These are phyloP conservation scores for Chloropsis hardwickii DNA, from an alignment of 2,113 vertebrate species.

Conservation along the genomic window DNA sequence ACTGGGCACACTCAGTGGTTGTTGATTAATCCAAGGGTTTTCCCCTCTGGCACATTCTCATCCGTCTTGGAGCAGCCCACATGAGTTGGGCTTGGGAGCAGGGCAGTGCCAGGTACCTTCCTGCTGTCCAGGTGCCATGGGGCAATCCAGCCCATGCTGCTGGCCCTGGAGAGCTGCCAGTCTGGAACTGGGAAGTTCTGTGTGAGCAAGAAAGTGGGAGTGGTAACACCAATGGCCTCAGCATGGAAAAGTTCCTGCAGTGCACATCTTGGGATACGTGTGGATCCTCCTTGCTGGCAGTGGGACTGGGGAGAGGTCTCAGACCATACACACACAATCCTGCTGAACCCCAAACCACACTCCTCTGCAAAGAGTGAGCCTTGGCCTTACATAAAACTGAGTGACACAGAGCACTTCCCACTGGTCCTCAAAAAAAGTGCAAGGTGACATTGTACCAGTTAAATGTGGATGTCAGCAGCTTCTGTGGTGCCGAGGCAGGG, in stretches of 20 bases:
- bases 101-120: background rate
- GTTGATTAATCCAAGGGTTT: background rate
- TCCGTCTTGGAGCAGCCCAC: background rate
- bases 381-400: background rate
- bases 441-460: constrained; percentile 18
- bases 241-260: background rate
- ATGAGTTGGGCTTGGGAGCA: background rate
- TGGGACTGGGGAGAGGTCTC: background rate
- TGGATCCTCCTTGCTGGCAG: background rate
- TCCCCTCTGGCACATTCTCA: background rate
- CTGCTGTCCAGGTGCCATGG: background rate
- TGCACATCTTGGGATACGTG: background rate
- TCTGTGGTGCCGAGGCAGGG: background rate
- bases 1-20: background rate
- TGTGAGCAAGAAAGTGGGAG: background rate
- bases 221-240: background rate
- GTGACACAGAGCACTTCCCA: background rate
- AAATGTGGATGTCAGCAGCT: constrained; percentile 18
- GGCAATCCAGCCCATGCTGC: accelerated
- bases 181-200: background rate
- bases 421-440: background rate
- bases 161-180: background rate
- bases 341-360: background rate
- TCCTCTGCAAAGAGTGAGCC: background rate
- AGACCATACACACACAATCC: background rate